These are phyloP conservation scores for Galerucella pusilla DNA, from an alignment of 2,888 invertebrate species.

Conservation along the genomic window DNA sequence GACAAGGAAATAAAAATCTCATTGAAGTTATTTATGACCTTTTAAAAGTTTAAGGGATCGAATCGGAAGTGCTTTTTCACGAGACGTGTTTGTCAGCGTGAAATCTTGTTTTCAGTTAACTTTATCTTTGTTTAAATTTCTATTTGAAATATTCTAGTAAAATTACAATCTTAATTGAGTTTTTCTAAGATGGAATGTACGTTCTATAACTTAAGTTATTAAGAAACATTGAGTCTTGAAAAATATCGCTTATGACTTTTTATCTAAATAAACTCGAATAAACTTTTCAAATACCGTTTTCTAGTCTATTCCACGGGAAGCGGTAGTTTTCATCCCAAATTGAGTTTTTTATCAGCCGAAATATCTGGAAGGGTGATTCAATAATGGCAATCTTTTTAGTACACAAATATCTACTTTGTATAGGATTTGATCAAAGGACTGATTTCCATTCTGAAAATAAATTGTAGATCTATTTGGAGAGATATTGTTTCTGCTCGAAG, in stretches of 20 bases:
- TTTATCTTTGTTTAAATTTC: background rate
- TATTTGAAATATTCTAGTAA: background rate
- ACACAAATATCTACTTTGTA: constrained; percentile 59
- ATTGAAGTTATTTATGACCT: constrained; percentile 26
- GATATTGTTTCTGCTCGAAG: constrained; percentile 59
- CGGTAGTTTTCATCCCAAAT: constrained; percentile 49
- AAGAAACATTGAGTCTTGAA: too few relatives aligned
- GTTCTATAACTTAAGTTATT: too few relatives aligned
- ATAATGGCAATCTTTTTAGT: constrained; percentile 60
- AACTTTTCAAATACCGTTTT: constrained; percentile 15
- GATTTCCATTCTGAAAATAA: constrained; percentile 56
- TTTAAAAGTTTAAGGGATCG: constrained; percentile 25
- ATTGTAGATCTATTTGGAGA: constrained; percentile 56
- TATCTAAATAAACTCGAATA: background rate
- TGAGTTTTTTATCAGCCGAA: constrained; percentile 58
- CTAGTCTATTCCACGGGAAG: constrained; percentile 11
- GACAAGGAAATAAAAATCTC: constrained; percentile 31
- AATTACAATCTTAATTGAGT: background rate
- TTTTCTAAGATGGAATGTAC: too few relatives aligned
- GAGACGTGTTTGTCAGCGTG: background rate
- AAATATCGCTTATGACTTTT: too few relatives aligned
- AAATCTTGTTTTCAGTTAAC: background rate
- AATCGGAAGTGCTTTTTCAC: constrained; percentile 14
- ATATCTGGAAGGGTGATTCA: constrained; percentile 51
- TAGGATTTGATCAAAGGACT: constrained; percentile 57